Evolutionary conservation across 64 coral and sea anemone species (phyloP).

Genomic region (Stichodactyla mertensii): DNA sequence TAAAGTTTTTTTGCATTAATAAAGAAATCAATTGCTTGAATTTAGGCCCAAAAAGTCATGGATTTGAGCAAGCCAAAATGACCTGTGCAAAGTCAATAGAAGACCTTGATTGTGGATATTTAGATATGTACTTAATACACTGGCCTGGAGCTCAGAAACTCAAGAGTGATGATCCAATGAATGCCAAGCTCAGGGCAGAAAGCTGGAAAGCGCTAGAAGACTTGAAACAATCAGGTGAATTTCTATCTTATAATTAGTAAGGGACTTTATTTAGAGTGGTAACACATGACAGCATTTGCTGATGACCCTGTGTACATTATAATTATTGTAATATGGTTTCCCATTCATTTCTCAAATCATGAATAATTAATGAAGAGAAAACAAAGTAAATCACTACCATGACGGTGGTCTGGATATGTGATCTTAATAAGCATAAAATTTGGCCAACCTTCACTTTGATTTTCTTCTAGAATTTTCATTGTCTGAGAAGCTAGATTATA

Average conservation of each 20-base stretch:
- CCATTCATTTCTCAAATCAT: no score
- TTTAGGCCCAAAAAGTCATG: slow-evolving; percentile 76
- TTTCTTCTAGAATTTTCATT: no score
- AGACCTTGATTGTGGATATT: slow-evolving; percentile 47
- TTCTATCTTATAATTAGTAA: neutral
- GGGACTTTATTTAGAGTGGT: no score
- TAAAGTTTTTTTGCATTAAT: neutral
- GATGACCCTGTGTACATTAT: no score
- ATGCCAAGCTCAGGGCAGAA: slow-evolving; percentile 48
- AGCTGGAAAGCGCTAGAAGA: slow-evolving; percentile 85
- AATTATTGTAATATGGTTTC: no score
- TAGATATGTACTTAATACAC: slow-evolving; percentile 81
- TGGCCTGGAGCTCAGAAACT: slow-evolving; percentile 85
- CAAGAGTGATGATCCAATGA: slow-evolving; percentile 73
- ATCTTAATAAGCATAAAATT: no score
- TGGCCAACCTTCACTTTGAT: no score
- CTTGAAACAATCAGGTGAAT: slow-evolving; percentile 13
- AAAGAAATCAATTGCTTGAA: neutral
- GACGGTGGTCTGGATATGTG: no score
- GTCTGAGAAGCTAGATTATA: no score
- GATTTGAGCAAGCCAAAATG: slow-evolving; percentile 53
- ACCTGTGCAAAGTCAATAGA: slow-evolving; percentile 61
- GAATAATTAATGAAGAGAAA: no score
- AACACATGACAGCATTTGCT: no score
- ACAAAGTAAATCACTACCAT: no score